Evolutionary conservation across 2,888 invertebrate genomes (phyloP).

Genomic region (Xestia sexstrigata): DNA sequence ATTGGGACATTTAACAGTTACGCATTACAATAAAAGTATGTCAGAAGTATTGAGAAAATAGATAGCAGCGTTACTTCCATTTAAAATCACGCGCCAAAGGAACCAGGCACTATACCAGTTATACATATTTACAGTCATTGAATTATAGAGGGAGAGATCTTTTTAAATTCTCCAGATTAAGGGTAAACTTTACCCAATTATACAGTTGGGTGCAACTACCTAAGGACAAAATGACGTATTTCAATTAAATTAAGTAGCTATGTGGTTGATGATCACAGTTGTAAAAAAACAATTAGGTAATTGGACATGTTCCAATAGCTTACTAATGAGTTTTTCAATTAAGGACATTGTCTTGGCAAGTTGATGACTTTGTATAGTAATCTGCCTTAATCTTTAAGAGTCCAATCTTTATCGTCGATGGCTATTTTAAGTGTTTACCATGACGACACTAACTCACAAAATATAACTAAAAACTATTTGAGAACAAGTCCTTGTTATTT

Average conservation of each 20-base stretch:
- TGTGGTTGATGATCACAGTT: neutral
- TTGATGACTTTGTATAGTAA: neutral
- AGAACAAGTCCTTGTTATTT: neutral
- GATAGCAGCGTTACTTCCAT: no score
- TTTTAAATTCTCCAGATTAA: neutral
- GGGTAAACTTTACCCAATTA: neutral
- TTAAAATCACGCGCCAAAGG: neutral
- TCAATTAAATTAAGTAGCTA: neutral
- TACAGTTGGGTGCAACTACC: neutral
- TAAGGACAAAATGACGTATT: neutral
- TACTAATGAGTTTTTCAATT: conserved; percentile 7
- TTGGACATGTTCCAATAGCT: conserved; percentile 2
- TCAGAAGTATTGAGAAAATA: no score
- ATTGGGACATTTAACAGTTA: no score
- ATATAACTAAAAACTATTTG: neutral
- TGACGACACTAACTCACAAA: neutral
- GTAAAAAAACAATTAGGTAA: neutral
- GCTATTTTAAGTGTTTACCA: neutral
- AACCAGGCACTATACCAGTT: neutral
- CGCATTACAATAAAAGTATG: no score
- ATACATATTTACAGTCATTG: neutral
- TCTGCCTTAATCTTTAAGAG: neutral
- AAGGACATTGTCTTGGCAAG: neutral
- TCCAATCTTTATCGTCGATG: neutral
- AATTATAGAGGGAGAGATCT: neutral